A percentile compares a stretch with the other conserved stretches of the same genome.
Conservation (phyloP, 2,888 invertebrate genomes). For the Ochlodes sylvanus region DNA sequence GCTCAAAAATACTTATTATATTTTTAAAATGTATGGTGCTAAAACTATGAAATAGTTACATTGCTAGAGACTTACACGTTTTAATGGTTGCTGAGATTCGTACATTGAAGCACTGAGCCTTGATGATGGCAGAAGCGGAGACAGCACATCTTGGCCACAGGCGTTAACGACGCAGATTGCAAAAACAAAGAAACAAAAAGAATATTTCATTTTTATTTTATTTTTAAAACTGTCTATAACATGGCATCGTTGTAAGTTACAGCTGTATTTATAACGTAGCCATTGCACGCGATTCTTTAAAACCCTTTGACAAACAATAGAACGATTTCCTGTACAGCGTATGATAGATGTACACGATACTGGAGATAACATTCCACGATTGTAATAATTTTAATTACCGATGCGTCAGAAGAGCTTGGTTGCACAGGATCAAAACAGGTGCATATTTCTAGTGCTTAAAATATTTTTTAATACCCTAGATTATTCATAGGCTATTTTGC, state of each 20-base stretch:
- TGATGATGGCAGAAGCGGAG: constrained; percentile 45
- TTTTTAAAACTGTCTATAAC: constrained; percentile 50
- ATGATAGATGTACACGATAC: constrained; percentile 64
- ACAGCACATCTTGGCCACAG: constrained; percentile 46
- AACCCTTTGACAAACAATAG: constrained; percentile 74
- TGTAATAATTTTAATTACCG: constrained; percentile 61
- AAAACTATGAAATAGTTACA: too few relatives aligned
- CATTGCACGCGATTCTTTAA: constrained; percentile 59
- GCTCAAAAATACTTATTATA: too few relatives aligned
- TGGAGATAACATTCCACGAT: constrained; percentile 57
- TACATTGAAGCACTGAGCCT: constrained; percentile 38
- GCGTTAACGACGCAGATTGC: constrained; percentile 51
- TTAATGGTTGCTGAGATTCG: constrained; percentile 47
- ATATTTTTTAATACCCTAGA: too few relatives aligned
- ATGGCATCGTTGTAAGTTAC: constrained; percentile 40
- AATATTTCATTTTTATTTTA: constrained; percentile 69
- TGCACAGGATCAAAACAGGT: background rate
- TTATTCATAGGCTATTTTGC: too few relatives aligned
- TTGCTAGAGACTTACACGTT: constrained; percentile 54
- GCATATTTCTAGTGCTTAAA: too few relatives aligned
- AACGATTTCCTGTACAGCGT: constrained; percentile 65
- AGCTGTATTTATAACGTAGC: constrained; percentile 58
- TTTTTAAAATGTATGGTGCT: too few relatives aligned
- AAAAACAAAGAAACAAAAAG: constrained; percentile 61
- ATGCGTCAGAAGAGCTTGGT: constrained; percentile 46